Conservation (phyloP, 2,113 vertebrate species). For the Choloepus hoffmanni region DNA sequence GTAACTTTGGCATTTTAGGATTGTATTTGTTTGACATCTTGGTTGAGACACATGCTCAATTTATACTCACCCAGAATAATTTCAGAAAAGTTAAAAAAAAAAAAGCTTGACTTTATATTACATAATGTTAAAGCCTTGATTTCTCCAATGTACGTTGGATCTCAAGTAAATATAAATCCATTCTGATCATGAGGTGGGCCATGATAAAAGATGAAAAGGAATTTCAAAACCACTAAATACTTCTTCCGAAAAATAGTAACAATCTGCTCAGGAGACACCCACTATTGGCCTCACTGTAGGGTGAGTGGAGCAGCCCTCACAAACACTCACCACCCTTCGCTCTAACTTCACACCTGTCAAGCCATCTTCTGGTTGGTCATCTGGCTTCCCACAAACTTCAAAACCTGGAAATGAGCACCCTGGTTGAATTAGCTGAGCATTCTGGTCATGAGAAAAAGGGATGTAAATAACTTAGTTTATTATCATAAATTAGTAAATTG, state of each 20-base stretch:
- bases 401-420: not conserved
- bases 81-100: not conserved
- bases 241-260: not conserved
- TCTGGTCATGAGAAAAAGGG: not conserved
- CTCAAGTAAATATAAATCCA: not conserved
- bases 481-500: not conserved
- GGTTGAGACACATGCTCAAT: not conserved
- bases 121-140: not conserved
- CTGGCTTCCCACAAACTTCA: not conserved
- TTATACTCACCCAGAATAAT: not conserved
- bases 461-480: not conserved
- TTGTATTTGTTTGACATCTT: not conserved
- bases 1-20: not conserved
- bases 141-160: not conserved
- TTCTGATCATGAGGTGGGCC: not conserved
- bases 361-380: not conserved
- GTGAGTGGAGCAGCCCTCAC: not conserved
- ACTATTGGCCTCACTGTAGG: not conserved
- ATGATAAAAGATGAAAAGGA: not conserved
- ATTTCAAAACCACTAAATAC: not conserved
- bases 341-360: not conserved
- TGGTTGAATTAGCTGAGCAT: not conserved
- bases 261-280: not conserved
- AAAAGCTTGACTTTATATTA: not conserved
- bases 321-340: not conserved